Base-by-base conservation (phyloP, 2,888 invertebrate genomes). In the Hymenopus coronatus region DNA sequence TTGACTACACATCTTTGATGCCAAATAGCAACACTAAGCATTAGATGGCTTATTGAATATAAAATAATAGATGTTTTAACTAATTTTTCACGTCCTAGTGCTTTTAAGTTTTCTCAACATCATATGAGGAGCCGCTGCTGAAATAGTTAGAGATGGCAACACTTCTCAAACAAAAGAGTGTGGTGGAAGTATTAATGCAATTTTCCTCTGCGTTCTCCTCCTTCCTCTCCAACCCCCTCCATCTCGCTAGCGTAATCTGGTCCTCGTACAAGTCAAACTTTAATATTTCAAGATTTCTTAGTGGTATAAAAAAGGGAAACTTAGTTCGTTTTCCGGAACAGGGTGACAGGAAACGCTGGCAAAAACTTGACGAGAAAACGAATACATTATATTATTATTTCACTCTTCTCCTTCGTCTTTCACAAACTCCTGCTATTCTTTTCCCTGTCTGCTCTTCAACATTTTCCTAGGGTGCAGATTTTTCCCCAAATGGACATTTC, bases 341-440 rank as follows among this genome's bases (percentile, higher is more conserved):
- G 84, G 81, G 88, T 88, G 88, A 88, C 88, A 88, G 84, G 88
- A 88, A 88, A 84, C 81, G 82, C 54, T 15, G 54, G 40, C 70
- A 84, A 81, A 84, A 28, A 88, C 40, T n/a, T 88, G 88, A 88
- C 88, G 88, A 88, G 88, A n/a, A 54, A 84, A 84, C 81, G 88
- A 88, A 88, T 88, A 88, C 88, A 88, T 88, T 88, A 88, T 70
- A 70, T 54, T 83, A 83, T 54, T 40, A 83, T 83, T 70, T 27
- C 84, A 84, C 84, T 28, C 70, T 20, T 84, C 84, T 33, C 83
- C 30, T n/a, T 40, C 20, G 14, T n/a, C 81, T 33, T 40, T 83
- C 88, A 20, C 54, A 70, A 70, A 70, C 54, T 70, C 54, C 25
- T 70, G 54, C 54, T 70, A 70, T 70, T 70, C 54, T 70, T 70